Percentiles rank a stretch among this genome's conserved stretches.
phyloP scores from a whole-genome alignment of 2,888 invertebrate genomes.

The Drosophila longiperda region DNA sequence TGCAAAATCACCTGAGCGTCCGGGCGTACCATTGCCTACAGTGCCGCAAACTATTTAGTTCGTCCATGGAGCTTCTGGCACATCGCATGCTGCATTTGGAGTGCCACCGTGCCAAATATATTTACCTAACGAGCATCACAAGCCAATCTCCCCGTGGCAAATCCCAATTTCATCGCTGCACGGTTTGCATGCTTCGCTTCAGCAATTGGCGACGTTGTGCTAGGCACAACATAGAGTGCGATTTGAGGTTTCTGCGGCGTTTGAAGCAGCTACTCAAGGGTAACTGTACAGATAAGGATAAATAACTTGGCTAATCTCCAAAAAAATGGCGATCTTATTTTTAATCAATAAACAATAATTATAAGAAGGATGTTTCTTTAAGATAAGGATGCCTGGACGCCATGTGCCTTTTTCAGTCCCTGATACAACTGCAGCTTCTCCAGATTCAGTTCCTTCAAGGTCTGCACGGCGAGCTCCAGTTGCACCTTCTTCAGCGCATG shows the following conservation, averaged over 20 bases:
- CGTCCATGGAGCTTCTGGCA: slow-evolving; percentile 42
- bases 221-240: slow-evolving; percentile 44
- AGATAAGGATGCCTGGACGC: slow-evolving; percentile 83
- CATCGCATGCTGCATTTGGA: slow-evolving; percentile 44
- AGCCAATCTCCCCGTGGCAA: background rate
- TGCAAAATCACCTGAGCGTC: slow-evolving; percentile 46
- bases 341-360: slow-evolving; percentile 37
- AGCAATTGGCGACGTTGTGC: slow-evolving; percentile 5
- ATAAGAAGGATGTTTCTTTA: slow-evolving; percentile 37
- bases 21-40: slow-evolving; percentile 55
- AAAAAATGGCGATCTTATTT: background rate
- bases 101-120: slow-evolving; percentile 43
- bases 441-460: slow-evolving; percentile 88
- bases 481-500: slow-evolving; percentile 89
- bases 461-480: slow-evolving; percentile 90
- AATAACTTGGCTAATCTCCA: background rate
- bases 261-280: slow-evolving; percentile 10
- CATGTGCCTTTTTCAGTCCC: slow-evolving; percentile 90
- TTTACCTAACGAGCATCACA: slow-evolving; percentile 31
- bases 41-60: slow-evolving; percentile 54
- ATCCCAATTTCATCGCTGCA: slow-evolving; percentile 22
- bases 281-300: background rate
- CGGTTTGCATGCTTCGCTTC: slow-evolving; percentile 48
- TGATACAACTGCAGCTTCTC: slow-evolving; percentile 87
- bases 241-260: slow-evolving; percentile 19